Evolutionary conservation across 2,113 vertebrate genomes (phyloP), one percentile per base, ranked within the genome.

Genomic region (Turdus rufiventris): DNA sequence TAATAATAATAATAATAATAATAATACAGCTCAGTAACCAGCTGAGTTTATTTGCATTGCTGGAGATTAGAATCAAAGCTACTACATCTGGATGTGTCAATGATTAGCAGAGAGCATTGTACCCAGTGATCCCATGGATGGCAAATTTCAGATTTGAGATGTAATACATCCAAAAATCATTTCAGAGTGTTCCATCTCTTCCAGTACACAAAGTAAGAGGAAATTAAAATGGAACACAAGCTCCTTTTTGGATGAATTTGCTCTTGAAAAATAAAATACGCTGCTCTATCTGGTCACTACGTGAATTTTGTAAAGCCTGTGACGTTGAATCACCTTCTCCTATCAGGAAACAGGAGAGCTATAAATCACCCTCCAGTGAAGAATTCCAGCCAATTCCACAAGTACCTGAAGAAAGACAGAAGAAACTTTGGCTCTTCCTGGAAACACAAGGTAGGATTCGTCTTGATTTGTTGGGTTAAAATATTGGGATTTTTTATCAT

Each of bases 271-370:
- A 57, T 36, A 40, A 79, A 83, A 57, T 36, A n/a, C 0, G 0
- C 5, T 10, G 15, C 19, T 85, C 45, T 76, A 26, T 24, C 50
- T 63, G 45, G 76, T 70, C 57, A 75, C 34, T 29, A 18, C 12
- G 11, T 88, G 53, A 54, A 61, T 88, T 68, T 80, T 67, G 29
- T 38, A 91, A 65, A 65, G 66, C 48, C 36, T 80, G 72, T 93
- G 90, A 96, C 3, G 4, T 18, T 89, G 93, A 95, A 50, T 96
- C 91, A 95, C 80, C n/a, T 88, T 71, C 20, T 70, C 67, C 71
- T 77, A 88, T 91, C 83, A 96, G 95, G 92, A 96, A 96, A 56
- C 57, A 89, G 58, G 60, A 60, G 76, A 93, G 29, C 40, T 92
- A 97, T 95, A 96, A 94, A 94, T 61, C 8, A 89, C 36, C 34